A percentile compares a stretch with the other conserved stretches of the same genome.
These are phyloP conservation scores for Hozukius guyotensis DNA, from an alignment of 2,797 vertebrate species.

Conservation along the genomic window DNA sequence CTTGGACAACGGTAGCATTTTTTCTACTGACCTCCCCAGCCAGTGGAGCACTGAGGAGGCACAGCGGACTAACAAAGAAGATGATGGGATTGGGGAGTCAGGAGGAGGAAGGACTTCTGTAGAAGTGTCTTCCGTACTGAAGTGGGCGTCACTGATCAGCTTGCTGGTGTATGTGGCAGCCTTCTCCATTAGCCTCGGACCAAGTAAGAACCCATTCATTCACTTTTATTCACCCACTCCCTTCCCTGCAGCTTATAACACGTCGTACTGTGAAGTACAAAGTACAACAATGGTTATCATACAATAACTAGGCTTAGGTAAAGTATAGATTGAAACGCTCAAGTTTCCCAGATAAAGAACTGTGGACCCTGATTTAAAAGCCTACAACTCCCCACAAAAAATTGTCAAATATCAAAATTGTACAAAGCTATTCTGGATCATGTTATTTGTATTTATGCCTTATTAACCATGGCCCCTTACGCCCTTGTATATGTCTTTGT, in stretches of 20 bases:
- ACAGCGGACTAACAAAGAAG: constrained; percentile 20
- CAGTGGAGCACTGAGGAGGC: constrained; percentile 35
- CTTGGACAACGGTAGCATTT: constrained; percentile 23
- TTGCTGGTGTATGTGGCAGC: constrained; percentile 92
- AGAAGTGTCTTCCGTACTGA: constrained; percentile 81
- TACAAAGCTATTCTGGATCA: not conserved
- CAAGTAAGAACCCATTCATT: constrained; percentile 86
- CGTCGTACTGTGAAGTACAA: not conserved
- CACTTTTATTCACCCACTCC: not conserved
- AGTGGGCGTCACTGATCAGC: constrained; percentile 92
- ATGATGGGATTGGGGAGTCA: constrained; percentile 10
- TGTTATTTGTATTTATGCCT: not conserved
- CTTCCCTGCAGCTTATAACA: not conserved
- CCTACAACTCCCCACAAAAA: not conserved
- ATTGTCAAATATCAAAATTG: not conserved
- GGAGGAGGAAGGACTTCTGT: constrained; percentile 1
- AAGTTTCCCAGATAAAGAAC: not conserved
- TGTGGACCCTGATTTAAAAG: not conserved
- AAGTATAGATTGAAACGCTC: not conserved
- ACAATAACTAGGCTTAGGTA: not conserved
- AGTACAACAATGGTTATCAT: constrained; percentile 24
- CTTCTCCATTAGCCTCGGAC: constrained; percentile 95
- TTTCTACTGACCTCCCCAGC: constrained; percentile 25
- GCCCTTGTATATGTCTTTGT: not conserved
- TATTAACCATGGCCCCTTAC: not conserved